A percentile compares a stretch with the other conserved stretches of the same genome.
Conservation (phyloP, 2,888 invertebrate genomes). For the Galeopsomyia nigrocyanea region DNA sequence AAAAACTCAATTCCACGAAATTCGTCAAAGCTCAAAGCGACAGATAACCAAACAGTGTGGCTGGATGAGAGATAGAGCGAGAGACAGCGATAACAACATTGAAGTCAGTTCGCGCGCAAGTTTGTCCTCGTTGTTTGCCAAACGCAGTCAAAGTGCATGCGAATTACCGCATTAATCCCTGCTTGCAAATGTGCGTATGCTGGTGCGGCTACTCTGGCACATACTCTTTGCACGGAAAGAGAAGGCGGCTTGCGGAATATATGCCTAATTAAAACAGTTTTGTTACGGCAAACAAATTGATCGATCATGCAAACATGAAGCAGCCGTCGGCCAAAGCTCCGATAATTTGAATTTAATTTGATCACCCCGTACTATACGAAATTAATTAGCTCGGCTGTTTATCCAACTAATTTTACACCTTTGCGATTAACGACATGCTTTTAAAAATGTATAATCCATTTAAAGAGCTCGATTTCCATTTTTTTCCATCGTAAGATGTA, state of each 20-base stretch:
- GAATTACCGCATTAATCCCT: slow-evolving; percentile 65
- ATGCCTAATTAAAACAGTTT: slow-evolving; percentile 62
- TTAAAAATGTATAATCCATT: too few relatives aligned
- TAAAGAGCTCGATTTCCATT: too few relatives aligned
- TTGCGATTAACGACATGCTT: not conserved
- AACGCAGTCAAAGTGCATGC: slow-evolving; percentile 67
- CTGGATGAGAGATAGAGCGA: not conserved
- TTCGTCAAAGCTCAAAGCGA: slow-evolving; percentile 9
- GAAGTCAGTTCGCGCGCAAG: slow-evolving; percentile 55
- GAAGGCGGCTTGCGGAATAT: slow-evolving; percentile 34
- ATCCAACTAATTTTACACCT: not conserved
- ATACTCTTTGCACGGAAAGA: slow-evolving; percentile 25
- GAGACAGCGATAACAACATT: slow-evolving; percentile 18
- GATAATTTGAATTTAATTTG: slow-evolving; percentile 56
- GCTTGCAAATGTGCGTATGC: slow-evolving; percentile 19
- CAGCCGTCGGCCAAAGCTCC: slow-evolving; percentile 38
- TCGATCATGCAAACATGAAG: slow-evolving; percentile 50
- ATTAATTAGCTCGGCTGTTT: slow-evolving; percentile 50
- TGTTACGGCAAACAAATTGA: slow-evolving; percentile 51
- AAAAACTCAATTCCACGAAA: too few relatives aligned
- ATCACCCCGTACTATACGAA: slow-evolving; percentile 44
- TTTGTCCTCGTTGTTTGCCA: slow-evolving; percentile 61
- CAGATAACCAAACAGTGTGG: slow-evolving; percentile 17
- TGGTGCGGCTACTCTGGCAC: not conserved
- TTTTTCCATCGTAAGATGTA: too few relatives aligned